phyloP scores from a whole-genome alignment of 2,888 invertebrate species.

The Eupithecia subumbrata region DNA sequence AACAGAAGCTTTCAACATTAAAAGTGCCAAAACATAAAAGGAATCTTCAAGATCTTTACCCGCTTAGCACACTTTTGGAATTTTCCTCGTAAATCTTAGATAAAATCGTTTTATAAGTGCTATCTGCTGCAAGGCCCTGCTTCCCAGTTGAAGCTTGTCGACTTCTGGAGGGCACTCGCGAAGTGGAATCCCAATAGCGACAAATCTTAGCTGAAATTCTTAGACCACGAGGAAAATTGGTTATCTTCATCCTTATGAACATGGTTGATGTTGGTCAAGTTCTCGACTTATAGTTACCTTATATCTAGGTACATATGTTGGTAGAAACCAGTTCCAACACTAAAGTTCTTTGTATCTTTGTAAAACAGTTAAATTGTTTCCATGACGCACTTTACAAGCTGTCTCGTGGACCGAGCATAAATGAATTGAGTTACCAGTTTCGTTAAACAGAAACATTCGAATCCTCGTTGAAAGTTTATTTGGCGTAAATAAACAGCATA shows the following conservation, averaged over 20 bases:
- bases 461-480: slow-evolving; percentile 22
- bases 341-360: not conserved
- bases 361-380: slow-evolving; percentile 1
- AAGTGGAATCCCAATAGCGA: slow-evolving; percentile 53
- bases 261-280: not conserved
- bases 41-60: not conserved
- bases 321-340: not conserved
- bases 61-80: slow-evolving; percentile 10
- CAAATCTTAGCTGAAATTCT: slow-evolving; percentile 40
- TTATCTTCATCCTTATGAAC: not conserved
- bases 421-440: slow-evolving; percentile 20
- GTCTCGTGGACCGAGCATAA: not conserved
- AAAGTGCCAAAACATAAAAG: not conserved
- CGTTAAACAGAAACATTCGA: slow-evolving; percentile 26
- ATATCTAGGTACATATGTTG: not conserved
- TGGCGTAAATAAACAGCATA: slow-evolving; percentile 27
- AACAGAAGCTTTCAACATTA: not conserved
- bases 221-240: not conserved
- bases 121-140: slow-evolving; percentile 37
- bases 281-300: not conserved
- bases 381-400: not conserved
- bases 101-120: slow-evolving; percentile 30
- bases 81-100: slow-evolving; percentile 16
- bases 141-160: slow-evolving; percentile 46
- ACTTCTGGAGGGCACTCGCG: slow-evolving; percentile 46